Evolutionary conservation across 2,797 vertebrate species (phyloP).

Genomic region (Vireo griseus): DNA sequence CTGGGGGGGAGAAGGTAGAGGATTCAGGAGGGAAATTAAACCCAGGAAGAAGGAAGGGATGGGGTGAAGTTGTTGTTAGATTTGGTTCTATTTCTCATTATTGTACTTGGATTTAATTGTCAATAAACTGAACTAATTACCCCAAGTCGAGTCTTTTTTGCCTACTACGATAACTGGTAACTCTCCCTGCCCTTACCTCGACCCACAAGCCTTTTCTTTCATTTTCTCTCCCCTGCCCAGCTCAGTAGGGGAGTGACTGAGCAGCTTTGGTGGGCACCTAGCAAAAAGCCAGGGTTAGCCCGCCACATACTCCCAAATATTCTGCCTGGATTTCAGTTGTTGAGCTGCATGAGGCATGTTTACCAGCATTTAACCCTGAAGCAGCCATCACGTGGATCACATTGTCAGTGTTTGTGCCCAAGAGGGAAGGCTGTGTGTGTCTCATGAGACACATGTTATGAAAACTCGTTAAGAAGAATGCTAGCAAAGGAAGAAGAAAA

Average conservation of each 20-base stretch:
- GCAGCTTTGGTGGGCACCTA: neutral
- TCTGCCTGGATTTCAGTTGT: neutral
- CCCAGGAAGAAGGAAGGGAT: neutral
- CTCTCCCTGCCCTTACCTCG: rapidly evolving
- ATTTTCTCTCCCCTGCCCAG: neutral
- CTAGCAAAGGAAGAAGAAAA: neutral
- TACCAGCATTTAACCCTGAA: neutral
- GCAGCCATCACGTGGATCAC: neutral
- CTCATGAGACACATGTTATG: neutral
- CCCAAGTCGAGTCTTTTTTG: rapidly evolving
- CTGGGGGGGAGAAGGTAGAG: rapidly evolving
- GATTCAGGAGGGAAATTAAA: neutral
- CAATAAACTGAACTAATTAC: neutral
- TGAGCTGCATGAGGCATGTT: neutral
- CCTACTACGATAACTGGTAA: rapidly evolving
- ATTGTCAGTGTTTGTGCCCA: neutral
- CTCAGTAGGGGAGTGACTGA: neutral
- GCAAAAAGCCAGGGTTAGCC: neutral
- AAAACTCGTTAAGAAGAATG: neutral
- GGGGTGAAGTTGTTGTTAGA: neutral
- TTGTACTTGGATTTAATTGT: neutral
- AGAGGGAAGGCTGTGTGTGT: neutral
- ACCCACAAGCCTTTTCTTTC: neutral
- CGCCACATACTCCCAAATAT: neutral
- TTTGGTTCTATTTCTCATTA: neutral